A percentile compares a stretch with the other conserved stretches of the same genome.
Evolutionary conservation across 2,797 vertebrate species (phyloP).

Genomic region (Manis crassicaudata): DNA sequence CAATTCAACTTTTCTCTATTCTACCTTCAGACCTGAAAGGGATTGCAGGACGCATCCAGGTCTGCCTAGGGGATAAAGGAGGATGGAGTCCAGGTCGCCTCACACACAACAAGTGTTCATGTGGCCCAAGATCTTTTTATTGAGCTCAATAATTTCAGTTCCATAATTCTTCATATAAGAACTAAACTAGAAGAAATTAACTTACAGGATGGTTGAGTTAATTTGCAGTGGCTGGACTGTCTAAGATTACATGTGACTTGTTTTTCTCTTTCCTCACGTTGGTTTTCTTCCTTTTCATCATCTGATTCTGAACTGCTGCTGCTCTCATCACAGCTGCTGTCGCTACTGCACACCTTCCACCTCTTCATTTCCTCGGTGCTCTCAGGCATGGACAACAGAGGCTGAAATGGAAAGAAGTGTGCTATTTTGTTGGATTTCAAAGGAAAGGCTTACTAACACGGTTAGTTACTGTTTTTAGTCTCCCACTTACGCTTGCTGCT

Average conservation of each 20-base stretch:
- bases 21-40: background rate
- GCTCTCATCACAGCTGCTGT: slow-evolving; percentile 90
- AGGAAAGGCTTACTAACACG: background rate
- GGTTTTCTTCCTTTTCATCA: slow-evolving; percentile 88
- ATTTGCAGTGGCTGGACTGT: slow-evolving; percentile 88
- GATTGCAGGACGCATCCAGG: background rate
- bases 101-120: slow-evolving; percentile 13
- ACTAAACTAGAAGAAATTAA: slow-evolving; percentile 53
- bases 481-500: background rate
- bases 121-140: slow-evolving; percentile 57
- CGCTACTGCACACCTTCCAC: slow-evolving; percentile 88
- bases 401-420: slow-evolving; percentile 80
- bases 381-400: slow-evolving; percentile 95
- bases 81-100: background rate
- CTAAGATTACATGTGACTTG: slow-evolving; percentile 91
- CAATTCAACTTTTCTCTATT: background rate
- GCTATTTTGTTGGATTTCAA: background rate
- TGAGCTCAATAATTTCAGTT: slow-evolving; percentile 42
- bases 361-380: slow-evolving; percentile 89
- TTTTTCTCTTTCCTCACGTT: slow-evolving; percentile 89
- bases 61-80: background rate
- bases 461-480: background rate
- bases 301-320: slow-evolving; percentile 89
- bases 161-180: background rate
- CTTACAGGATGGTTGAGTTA: slow-evolving; percentile 94